Percentiles rank a stretch among this genome's conserved stretches.
phyloP scores from a whole-genome alignment of 37 sponge, comb jelly and placozoan species.

The Theonella swinhoei region DNA sequence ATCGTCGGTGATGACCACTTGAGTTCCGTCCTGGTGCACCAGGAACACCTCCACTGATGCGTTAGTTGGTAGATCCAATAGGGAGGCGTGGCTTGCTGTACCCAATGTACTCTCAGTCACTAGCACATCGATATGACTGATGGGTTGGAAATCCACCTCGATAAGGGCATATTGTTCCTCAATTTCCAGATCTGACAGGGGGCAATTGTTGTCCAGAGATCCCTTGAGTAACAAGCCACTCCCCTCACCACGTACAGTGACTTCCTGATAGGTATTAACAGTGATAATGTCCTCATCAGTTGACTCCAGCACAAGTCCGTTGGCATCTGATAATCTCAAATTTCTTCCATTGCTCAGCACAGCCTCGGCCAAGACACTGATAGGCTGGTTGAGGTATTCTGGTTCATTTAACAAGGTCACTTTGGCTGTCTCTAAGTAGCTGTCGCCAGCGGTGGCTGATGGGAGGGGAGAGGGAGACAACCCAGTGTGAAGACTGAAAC shows the following conservation, averaged over 20 bases:
- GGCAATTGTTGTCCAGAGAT: background rate
- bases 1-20: slow-evolving; percentile 10
- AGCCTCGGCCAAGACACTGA: slow-evolving; percentile 53
- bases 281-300: slow-evolving; percentile 21
- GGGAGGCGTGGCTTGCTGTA: background rate
- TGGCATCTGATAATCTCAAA: slow-evolving; percentile 11
- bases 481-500: slow-evolving; percentile 38
- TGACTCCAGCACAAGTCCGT: slow-evolving; percentile 39
- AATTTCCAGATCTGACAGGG: background rate
- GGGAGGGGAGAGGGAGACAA: slow-evolving; percentile 5
- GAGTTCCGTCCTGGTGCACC: slow-evolving; percentile 48
- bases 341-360: slow-evolving; percentile 49
- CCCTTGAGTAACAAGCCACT: slow-evolving; percentile 27
- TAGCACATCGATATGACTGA: background rate
- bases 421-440: slow-evolving; percentile 14
- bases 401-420: slow-evolving; percentile 10
- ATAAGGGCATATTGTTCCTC: background rate
- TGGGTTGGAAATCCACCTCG: slow-evolving; percentile 23
- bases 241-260: slow-evolving; percentile 49
- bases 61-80: slow-evolving; percentile 23
- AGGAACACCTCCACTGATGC: slow-evolving; percentile 4
- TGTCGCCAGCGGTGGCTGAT: background rate
- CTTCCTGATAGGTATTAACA: background rate
- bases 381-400: slow-evolving; percentile 16
- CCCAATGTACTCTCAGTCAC: slow-evolving; percentile 12